Conservation (phyloP, 1,140 invertebrate genomes). For the Drosophila sproati region DNA sequence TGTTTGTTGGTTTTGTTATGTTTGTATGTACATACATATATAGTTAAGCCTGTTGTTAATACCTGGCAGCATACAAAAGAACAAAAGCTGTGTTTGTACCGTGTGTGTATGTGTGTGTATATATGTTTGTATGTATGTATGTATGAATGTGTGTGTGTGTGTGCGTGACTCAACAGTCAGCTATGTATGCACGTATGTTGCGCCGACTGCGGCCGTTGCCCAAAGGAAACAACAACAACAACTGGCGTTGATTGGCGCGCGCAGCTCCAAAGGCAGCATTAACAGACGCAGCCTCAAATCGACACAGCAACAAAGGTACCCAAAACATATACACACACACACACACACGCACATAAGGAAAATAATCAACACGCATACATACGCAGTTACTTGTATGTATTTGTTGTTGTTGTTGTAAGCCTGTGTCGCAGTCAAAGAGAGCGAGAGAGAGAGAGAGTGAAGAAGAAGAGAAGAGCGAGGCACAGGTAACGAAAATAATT, state of each 20-base stretch:
- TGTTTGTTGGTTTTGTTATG: not conserved
- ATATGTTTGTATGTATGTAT: not conserved
- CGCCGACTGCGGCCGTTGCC: constrained; percentile 46
- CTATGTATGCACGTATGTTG: constrained; percentile 23
- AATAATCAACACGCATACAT: not conserved
- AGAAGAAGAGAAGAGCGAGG: constrained; percentile 5
- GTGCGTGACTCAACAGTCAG: constrained; percentile 63
- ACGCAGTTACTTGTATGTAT: not conserved
- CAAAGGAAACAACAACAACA: constrained; percentile 39
- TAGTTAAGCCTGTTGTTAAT: constrained; percentile 69
- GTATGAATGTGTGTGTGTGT: constrained; percentile 28
- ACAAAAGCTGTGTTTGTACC: constrained; percentile 59
- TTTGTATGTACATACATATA: not conserved
- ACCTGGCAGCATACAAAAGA: constrained; percentile 66
- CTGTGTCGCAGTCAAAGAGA: constrained; percentile 20
- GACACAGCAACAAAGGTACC: constrained; percentile 20
- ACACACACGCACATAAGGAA: constrained; percentile 1
- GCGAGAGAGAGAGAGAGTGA: not conserved
- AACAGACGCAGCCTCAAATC: constrained; percentile 19
- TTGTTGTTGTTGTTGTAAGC: constrained; percentile 16
- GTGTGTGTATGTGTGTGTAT: constrained; percentile 31
- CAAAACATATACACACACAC: constrained; percentile 29
- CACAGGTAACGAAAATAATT: constrained; percentile 65
- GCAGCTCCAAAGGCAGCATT: constrained; percentile 42
- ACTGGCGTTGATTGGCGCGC: constrained; percentile 39